Percentiles rank a stretch among this genome's conserved stretches.
These are phyloP conservation scores for Hydra vulgaris DNA, from an alignment of 30 jellyfish, hydroid and myxozoan species.

Conservation along the genomic window DNA sequence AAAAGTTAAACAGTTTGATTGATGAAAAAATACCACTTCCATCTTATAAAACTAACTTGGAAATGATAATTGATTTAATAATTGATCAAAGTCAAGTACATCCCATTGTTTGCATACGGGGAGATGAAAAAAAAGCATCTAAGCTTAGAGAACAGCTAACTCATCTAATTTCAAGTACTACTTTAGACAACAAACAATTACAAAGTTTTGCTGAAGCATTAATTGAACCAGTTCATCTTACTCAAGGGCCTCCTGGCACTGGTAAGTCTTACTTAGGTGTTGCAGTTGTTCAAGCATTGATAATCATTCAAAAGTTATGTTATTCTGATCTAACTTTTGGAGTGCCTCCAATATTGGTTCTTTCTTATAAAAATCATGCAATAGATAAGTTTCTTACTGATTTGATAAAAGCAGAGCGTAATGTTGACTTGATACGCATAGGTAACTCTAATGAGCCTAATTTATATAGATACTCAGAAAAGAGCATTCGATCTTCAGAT, in stretches of 20 bases:
- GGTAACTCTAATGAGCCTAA: neutral
- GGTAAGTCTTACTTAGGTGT: slow-evolving; percentile 21
- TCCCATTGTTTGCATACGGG: neutral
- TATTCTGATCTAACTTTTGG: neutral
- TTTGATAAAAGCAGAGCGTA: neutral
- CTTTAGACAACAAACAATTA: slow-evolving; percentile 14
- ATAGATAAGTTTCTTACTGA: slow-evolving; percentile 18
- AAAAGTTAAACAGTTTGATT: neutral
- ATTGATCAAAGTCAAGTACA: slow-evolving; percentile 1
- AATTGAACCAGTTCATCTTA: slow-evolving; percentile 19
- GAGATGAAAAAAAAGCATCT: slow-evolving; percentile 1
- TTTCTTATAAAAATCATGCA: slow-evolving; percentile 18
- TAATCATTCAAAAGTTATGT: slow-evolving; percentile 12
- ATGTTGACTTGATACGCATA: too few species aligned
- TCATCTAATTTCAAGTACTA: neutral
- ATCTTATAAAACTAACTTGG: neutral
- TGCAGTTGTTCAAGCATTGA: slow-evolving; percentile 2
- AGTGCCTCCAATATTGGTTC: slow-evolving; percentile 13
- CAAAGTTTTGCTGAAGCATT: slow-evolving; percentile 9
- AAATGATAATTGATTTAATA: neutral
- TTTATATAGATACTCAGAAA: neutral
- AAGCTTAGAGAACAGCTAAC: neutral
- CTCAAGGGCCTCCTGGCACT: slow-evolving; percentile 28
- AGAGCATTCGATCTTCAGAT: neutral
- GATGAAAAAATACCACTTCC: neutral